Evolutionary conservation across 2,888 invertebrate genomes (phyloP).

Genomic region (Leptothorax acervorum): DNA sequence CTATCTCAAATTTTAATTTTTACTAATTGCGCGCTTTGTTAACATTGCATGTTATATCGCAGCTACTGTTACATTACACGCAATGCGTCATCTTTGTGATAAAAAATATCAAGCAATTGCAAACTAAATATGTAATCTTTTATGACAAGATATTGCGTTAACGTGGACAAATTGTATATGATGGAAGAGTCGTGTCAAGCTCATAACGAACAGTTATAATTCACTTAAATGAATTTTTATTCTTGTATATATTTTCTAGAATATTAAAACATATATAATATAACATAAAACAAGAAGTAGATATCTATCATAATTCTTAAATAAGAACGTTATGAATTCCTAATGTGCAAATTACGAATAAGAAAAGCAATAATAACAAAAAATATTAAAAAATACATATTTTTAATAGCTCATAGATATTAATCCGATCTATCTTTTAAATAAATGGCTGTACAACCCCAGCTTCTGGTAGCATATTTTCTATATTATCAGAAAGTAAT

Average conservation of each 20-base stretch:
- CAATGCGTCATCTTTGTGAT: neutral
- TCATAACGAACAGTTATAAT: slow-evolving; percentile 21
- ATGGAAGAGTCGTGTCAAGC: neutral
- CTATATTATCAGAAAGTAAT: neutral
- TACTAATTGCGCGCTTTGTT: slow-evolving; percentile 36
- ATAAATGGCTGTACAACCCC: neutral
- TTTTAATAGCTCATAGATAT: neutral
- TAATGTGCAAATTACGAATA: neutral
- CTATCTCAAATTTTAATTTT: slow-evolving; percentile 39
- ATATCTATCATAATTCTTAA: neutral
- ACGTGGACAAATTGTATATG: slow-evolving; percentile 5
- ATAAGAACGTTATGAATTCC: neutral
- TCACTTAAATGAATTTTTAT: slow-evolving; percentile 19
- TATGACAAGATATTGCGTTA: slow-evolving; percentile 20
- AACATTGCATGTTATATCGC: slow-evolving; percentile 17
- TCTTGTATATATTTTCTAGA: neutral
- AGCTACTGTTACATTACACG: slow-evolving; percentile 14
- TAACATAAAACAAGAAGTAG: neutral
- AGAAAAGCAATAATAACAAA: neutral
- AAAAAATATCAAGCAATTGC: slow-evolving; percentile 18
- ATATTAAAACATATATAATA: neutral
- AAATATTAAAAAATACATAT: neutral
- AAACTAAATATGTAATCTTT: slow-evolving; percentile 2
- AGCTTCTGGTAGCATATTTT: neutral
- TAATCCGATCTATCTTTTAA: neutral